These are phyloP conservation scores for Corticium candelabrum DNA, from an alignment of 37 sponge, comb jelly and placozoan genomes.

Conservation along the genomic window DNA sequence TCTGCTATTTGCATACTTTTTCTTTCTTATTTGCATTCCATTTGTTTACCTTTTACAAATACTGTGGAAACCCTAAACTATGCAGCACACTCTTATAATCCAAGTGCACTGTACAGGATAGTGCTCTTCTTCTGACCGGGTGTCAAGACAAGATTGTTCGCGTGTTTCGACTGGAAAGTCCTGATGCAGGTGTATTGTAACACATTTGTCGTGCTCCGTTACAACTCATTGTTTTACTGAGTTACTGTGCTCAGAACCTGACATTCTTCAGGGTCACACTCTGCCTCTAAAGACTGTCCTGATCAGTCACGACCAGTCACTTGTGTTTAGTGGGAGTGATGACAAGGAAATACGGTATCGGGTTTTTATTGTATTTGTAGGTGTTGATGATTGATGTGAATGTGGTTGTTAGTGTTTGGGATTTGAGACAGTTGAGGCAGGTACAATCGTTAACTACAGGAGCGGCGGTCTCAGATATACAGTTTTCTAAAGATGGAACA, in stretches of 20 bases:
- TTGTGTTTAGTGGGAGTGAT: background rate
- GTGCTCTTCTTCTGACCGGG: slow-evolving; percentile 48
- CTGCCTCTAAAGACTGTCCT: background rate
- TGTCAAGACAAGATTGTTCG: slow-evolving; percentile 70
- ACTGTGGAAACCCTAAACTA: background rate
- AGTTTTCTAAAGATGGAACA: background rate
- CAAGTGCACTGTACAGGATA: slow-evolving; percentile 22
- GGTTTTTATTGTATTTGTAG: background rate
- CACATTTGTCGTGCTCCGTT: too few species aligned
- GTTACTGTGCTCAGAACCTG: background rate
- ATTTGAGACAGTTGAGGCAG: background rate
- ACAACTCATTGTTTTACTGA: background rate
- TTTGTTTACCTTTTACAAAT: too few species aligned
- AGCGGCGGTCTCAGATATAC: background rate
- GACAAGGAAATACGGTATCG: background rate
- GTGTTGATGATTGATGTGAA: background rate
- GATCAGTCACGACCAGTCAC: background rate
- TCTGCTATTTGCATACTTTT: too few species aligned
- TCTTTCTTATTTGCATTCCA: too few species aligned
- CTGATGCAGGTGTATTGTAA: slow-evolving; percentile 12
- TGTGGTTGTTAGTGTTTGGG: background rate
- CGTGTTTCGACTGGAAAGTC: slow-evolving; percentile 1
- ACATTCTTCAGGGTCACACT: background rate
- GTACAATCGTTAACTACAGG: background rate
- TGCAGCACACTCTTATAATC: background rate